phyloP scores from a whole-genome alignment of 2,113 vertebrate species.

The Plecturocebus donacophilus region DNA sequence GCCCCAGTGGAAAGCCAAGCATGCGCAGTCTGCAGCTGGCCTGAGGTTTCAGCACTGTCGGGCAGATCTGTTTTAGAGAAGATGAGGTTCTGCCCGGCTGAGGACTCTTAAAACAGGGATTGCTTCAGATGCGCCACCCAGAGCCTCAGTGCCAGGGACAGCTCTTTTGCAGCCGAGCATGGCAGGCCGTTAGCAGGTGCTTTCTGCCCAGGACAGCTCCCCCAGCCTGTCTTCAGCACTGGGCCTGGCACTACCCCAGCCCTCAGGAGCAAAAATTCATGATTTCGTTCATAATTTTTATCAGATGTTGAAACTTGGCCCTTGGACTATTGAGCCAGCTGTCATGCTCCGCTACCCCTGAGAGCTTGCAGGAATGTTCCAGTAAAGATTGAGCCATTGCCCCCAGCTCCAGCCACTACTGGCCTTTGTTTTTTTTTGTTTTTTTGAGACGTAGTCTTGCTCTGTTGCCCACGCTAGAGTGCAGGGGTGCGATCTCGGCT shows the following conservation, averaged over 20 bases:
- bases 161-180: not conserved
- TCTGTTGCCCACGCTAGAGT: no score
- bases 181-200: not conserved
- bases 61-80: not conserved
- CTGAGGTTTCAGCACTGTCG: not conserved
- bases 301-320: constrained; percentile 69
- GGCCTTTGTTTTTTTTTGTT: not conserved
- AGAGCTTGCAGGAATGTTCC: constrained; percentile 66
- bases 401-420: not conserved
- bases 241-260: not conserved
- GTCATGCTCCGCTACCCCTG: constrained; percentile 56
- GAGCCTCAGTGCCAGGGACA: not conserved
- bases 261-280: not conserved
- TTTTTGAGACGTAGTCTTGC: no score
- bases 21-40: not conserved
- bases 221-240: not conserved
- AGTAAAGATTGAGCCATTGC: not conserved
- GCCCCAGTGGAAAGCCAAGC: not conserved
- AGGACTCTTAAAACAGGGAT: not conserved
- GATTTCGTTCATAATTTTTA: constrained; percentile 75
- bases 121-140: not conserved
- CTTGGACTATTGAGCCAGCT: constrained; percentile 16
- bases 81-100: not conserved
- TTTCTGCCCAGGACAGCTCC: not conserved
- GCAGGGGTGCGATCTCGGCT: no score